Conservation (phyloP, 2,797 vertebrate genomes). For the Cyclura pinguis region DNA sequence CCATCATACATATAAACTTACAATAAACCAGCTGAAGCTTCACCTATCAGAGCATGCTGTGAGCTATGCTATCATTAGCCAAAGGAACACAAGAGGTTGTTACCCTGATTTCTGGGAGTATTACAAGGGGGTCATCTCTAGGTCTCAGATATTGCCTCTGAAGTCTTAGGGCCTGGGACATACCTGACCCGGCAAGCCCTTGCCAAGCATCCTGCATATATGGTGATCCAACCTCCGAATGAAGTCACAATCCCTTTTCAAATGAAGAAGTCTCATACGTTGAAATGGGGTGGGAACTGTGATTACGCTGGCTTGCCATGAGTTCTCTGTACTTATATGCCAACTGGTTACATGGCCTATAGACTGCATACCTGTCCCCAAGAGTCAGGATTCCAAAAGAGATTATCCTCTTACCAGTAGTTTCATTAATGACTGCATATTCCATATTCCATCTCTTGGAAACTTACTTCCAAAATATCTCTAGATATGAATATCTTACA, state of each 20-base stretch:
- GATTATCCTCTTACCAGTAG: slow-evolving; percentile 15
- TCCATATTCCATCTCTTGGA: slow-evolving; percentile 49
- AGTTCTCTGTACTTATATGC: not conserved
- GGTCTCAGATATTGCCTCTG: too few species aligned
- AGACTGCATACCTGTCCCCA: not conserved
- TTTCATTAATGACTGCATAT: slow-evolving; percentile 56
- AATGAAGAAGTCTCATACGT: not conserved
- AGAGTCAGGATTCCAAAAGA: slow-evolving; percentile 7
- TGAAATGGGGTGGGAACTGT: not conserved
- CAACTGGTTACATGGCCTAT: not conserved
- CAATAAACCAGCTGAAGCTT: too few species aligned
- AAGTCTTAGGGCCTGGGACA: too few species aligned
- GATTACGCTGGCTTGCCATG: not conserved
- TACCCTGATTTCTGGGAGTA: too few species aligned
- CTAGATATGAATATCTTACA: slow-evolving; percentile 69
- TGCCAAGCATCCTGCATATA: too few species aligned
- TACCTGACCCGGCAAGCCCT: too few species aligned
- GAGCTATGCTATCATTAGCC: not conserved
- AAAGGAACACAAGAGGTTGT: not conserved
- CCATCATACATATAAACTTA: too few species aligned
- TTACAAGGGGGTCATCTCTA: too few species aligned
- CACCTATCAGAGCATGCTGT: not conserved
- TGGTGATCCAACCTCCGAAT: too few species aligned
- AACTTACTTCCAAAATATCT: slow-evolving; percentile 64
- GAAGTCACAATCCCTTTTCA: not conserved